Evolutionary conservation across 2,113 vertebrate genomes (phyloP).

Genomic region (Zootoca vivipara): DNA sequence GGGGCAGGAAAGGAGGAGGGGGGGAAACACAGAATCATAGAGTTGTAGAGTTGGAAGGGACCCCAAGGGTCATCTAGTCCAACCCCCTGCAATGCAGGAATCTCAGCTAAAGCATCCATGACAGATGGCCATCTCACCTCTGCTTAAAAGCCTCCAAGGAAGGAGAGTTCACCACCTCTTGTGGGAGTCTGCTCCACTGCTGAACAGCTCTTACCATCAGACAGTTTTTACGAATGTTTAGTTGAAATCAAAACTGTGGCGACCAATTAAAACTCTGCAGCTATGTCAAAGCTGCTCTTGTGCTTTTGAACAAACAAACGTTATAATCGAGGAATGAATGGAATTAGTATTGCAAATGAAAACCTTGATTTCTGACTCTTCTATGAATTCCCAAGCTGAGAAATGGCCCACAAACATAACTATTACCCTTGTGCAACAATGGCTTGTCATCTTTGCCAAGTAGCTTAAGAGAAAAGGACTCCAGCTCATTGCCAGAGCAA

Average conservation of each 20-base stretch:
- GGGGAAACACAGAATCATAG: constrained; percentile 5
- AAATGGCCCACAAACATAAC: neutral
- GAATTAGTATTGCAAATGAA: neutral
- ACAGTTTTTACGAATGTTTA: constrained; percentile 41
- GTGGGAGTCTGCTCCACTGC: too few relatives aligned
- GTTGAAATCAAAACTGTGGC: constrained; percentile 63
- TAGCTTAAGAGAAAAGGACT: neutral
- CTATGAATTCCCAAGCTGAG: neutral
- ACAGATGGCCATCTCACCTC: too few relatives aligned
- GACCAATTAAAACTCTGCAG: constrained; percentile 60
- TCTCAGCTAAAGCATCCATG: too few relatives aligned
- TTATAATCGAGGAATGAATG: neutral
- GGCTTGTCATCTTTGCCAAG: neutral
- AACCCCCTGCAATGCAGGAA: too few relatives aligned
- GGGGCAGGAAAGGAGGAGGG: constrained; percentile 51
- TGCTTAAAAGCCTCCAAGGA: too few relatives aligned
- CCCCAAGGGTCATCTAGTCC: too few relatives aligned
- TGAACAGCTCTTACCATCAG: too few relatives aligned
- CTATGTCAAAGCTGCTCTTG: constrained; percentile 47
- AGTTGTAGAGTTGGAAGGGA: too few relatives aligned
- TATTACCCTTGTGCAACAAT: neutral
- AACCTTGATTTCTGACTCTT: neutral
- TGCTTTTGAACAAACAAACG: constrained; percentile 40
- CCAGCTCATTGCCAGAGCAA: neutral
- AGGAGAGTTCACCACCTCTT: too few relatives aligned